Evolutionary conservation across 2,113 vertebrate species (phyloP).

Genomic region (Oreochromis niloticus): DNA sequence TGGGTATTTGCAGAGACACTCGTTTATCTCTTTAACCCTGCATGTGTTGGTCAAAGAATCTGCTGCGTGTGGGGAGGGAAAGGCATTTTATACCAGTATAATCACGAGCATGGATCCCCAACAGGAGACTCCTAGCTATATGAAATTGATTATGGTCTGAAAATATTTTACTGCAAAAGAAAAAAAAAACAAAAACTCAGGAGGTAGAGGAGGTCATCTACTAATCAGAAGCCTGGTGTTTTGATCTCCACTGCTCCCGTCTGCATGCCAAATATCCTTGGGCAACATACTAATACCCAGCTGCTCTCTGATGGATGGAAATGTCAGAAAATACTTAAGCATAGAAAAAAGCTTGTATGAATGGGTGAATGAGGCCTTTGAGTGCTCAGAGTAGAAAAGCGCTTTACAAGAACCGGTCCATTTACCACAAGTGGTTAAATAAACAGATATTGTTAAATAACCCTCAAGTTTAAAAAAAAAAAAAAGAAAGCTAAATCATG

Average conservation of each 20-base stretch:
- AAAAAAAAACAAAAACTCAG: rapidly evolving
- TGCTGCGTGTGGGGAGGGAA: neutral
- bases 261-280: neutral
- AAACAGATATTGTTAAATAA: rapidly evolving
- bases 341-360: neutral
- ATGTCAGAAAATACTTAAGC: neutral
- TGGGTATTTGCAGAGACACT: neutral
- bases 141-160: rapidly evolving
- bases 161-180: neutral
- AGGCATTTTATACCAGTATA: neutral
- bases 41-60: neutral
- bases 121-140: neutral
- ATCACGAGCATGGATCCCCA: neutral
- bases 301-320: neutral
- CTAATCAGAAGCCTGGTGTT: neutral
- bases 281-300: neutral
- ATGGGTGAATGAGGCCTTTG: neutral
- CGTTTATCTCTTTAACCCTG: neutral
- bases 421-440: neutral
- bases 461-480: neutral
- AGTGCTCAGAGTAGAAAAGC: neutral
- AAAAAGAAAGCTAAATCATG: rapidly evolving
- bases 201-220: neutral
- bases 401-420: rapidly evolving
- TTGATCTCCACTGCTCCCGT: neutral